These are phyloP conservation scores for Poeciliopsis retropinna DNA, from an alignment of 2,113 vertebrate genomes.

Conservation along the genomic window DNA sequence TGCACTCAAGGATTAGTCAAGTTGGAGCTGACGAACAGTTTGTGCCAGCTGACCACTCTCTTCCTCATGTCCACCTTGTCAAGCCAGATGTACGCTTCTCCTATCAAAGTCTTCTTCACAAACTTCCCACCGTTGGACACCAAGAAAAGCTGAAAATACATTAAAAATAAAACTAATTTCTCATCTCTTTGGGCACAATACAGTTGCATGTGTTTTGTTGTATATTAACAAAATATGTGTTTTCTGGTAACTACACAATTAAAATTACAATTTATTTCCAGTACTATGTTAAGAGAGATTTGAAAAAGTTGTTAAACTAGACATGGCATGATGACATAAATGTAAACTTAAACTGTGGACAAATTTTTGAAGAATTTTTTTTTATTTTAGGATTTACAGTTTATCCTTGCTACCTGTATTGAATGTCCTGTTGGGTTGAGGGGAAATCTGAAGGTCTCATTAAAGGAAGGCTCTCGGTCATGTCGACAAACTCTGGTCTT, in stretches of 20 bases:
- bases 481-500: constrained; percentile 98
- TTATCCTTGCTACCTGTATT: constrained; percentile 85
- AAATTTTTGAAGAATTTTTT: neutral
- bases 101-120: constrained; percentile 98
- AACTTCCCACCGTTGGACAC: constrained; percentile 99
- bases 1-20: constrained; percentile 82
- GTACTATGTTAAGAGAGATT: neutral
- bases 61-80: constrained; percentile 99
- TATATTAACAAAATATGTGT: neutral
- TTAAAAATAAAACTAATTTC: neutral
- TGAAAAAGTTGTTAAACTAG: neutral
- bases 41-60: constrained; percentile 98
- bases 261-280: neutral
- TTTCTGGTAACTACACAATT: neutral
- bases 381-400: neutral
- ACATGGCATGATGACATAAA: no score
- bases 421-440: constrained; percentile 96
- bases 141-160: constrained; percentile 87
- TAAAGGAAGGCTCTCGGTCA: constrained; percentile 96
- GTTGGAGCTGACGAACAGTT: constrained; percentile 91
- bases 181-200: neutral
- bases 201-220: neutral
- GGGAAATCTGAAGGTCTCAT: constrained; percentile 97
- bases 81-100: constrained; percentile 98
- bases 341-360: no score